Conservation (phyloP, 2,113 vertebrate species). For the Odontesthes bonariensis region DNA sequence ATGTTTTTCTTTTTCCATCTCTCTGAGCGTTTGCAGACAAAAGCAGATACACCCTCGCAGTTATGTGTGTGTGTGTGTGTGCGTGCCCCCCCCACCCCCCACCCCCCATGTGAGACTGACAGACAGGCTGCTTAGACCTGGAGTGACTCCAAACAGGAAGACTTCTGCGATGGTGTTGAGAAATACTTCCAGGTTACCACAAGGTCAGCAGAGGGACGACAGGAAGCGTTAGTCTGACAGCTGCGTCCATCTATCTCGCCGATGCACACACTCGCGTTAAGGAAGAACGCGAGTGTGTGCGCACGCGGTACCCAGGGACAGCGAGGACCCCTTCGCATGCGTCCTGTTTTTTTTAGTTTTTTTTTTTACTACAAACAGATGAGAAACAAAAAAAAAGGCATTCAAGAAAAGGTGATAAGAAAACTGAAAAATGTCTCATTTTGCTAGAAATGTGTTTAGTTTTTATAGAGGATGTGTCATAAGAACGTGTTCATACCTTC, state of each 20-base stretch:
- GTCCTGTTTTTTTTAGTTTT: slow-evolving; percentile 72
- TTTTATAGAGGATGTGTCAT: background rate
- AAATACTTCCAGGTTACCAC: slow-evolving; percentile 73
- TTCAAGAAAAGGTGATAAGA: slow-evolving; percentile 8
- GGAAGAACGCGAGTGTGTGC: slow-evolving; percentile 2
- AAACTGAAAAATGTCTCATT: no score
- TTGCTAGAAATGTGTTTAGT: background rate
- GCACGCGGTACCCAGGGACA: slow-evolving; percentile 50
- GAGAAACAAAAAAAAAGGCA: no score
- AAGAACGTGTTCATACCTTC: slow-evolving; percentile 13
- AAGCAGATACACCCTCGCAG: slow-evolving; percentile 26
- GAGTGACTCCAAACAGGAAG: slow-evolving; percentile 64
- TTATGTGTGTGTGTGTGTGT: slow-evolving; percentile 21
- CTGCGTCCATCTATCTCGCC: slow-evolving; percentile 59
- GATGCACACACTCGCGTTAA: slow-evolving; percentile 30
- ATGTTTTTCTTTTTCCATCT: slow-evolving; percentile 33
- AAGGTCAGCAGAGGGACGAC: slow-evolving; percentile 48
- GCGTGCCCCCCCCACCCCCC: background rate
- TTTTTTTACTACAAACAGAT: no score
- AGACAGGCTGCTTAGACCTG: slow-evolving; percentile 50
- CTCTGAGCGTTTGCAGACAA: slow-evolving; percentile 23
- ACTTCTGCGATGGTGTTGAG: slow-evolving; percentile 61
- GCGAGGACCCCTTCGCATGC: slow-evolving; percentile 59
- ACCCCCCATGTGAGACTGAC: no score
- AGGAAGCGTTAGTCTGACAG: slow-evolving; percentile 70